Evolutionary conservation across 1,140 invertebrate species (phyloP).

Genomic region (Sitophilus oryzae): DNA sequence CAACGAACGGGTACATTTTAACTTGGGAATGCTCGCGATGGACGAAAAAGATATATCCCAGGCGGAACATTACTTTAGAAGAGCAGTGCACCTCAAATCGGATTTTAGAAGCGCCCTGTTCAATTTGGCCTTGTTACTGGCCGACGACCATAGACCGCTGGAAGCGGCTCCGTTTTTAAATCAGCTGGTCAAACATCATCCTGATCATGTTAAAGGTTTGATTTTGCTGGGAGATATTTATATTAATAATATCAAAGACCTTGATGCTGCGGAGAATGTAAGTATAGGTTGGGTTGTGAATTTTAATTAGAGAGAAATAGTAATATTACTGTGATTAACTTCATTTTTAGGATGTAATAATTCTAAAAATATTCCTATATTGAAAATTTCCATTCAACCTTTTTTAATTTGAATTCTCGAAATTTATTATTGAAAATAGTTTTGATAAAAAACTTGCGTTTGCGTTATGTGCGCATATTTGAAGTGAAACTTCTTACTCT

Average conservation of each 20-base stretch:
- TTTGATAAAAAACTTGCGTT: no score
- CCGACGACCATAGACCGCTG: slow-evolving; percentile 78
- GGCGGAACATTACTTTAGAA: slow-evolving; percentile 84
- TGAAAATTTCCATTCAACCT: no score
- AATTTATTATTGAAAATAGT: no score
- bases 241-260: slow-evolving; percentile 91
- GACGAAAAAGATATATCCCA: slow-evolving; percentile 83
- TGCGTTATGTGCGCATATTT: no score
- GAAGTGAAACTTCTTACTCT: no score
- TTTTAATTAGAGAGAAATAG: neutral
- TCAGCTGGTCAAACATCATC: slow-evolving; percentile 84
- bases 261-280: slow-evolving; percentile 86
- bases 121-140: slow-evolving; percentile 85
- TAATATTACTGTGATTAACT: no score
- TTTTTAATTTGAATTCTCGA: no score
- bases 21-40: slow-evolving; percentile 86
- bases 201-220: slow-evolving; percentile 90
- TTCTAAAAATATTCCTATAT: no score
- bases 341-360: no score
- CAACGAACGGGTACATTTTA: slow-evolving; percentile 89
- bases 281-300: slow-evolving; percentile 38
- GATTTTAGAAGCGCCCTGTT: slow-evolving; percentile 91
- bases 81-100: slow-evolving; percentile 74
- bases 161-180: slow-evolving; percentile 91
- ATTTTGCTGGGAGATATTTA: slow-evolving; percentile 94